These are phyloP conservation scores for Abrostola triplasia DNA, from an alignment of 2,888 invertebrate genomes.

Conservation along the genomic window DNA sequence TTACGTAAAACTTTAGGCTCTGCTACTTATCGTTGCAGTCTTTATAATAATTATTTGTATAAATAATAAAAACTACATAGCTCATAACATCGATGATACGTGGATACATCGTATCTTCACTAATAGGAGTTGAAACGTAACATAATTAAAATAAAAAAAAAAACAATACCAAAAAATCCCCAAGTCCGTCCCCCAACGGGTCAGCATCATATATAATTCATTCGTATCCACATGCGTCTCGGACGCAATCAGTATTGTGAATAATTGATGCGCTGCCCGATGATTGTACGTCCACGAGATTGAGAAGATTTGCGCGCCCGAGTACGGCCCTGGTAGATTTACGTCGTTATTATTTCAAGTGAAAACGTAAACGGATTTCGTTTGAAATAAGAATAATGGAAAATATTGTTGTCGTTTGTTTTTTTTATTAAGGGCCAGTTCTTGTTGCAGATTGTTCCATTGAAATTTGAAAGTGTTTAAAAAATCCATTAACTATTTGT, in stretches of 20 bases:
- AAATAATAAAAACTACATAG: no score
- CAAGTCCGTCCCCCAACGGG: conserved; percentile 68
- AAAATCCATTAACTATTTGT: no score
- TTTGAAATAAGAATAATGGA: conserved; percentile 21
- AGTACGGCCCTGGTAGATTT: conserved; percentile 74
- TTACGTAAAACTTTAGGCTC: neutral
- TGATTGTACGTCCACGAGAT: conserved; percentile 85
- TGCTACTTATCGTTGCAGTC: no score
- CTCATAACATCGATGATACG: no score
- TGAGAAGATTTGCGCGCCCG: conserved; percentile 74
- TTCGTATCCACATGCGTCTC: conserved; percentile 82
- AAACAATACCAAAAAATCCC: conserved; percentile 17
- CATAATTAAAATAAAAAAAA: neutral
- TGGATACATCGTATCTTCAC: no score
- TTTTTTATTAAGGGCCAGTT: neutral
- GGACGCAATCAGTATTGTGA: conserved; percentile 88
- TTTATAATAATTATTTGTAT: no score
- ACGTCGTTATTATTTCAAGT: conserved; percentile 61
- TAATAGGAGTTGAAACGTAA: neutral
- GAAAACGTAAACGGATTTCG: conserved; percentile 30
- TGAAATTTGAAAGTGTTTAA: no score
- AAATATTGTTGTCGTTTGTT: neutral
- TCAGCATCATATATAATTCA: conserved; percentile 84
- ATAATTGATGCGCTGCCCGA: conserved; percentile 83
- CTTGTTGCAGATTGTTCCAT: neutral